Evolutionary conservation across 2,888 invertebrate species (phyloP).

Genomic region (Hipparchia sbordonii): DNA sequence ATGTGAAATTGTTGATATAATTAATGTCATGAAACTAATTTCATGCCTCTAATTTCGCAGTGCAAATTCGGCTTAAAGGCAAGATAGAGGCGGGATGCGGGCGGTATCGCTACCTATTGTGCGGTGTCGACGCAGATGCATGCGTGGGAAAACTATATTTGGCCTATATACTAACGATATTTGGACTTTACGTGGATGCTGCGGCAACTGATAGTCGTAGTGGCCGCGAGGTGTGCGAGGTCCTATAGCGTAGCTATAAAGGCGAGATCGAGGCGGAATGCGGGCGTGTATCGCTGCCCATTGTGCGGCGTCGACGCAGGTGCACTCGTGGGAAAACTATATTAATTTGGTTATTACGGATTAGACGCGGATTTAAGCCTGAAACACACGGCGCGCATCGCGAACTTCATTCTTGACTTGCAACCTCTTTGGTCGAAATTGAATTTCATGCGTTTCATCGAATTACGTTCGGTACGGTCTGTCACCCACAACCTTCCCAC

Average conservation of each 20-base stretch:
- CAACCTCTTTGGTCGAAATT: too few relatives aligned
- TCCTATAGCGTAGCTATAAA: not conserved
- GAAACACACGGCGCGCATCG: not conserved
- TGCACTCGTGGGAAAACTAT: constrained; percentile 60
- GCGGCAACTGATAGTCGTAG: too few relatives aligned
- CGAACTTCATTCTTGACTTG: too few relatives aligned
- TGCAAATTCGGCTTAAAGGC: not conserved
- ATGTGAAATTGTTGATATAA: too few relatives aligned
- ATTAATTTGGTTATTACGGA: constrained; percentile 41
- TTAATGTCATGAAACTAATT: too few relatives aligned
- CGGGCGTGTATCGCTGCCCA: constrained; percentile 48
- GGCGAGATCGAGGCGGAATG: constrained; percentile 49
- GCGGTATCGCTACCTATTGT: constrained; percentile 51
- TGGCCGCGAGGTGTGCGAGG: too few relatives aligned
- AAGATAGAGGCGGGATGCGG: constrained; percentile 51
- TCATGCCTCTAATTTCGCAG: too few relatives aligned
- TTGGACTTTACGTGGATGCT: too few relatives aligned
- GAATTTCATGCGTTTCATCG: too few relatives aligned
- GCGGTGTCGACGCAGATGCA: constrained; percentile 51
- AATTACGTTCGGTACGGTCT: too few relatives aligned
- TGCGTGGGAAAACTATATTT: constrained; percentile 58
- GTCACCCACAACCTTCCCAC: too few relatives aligned
- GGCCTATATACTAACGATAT: too few relatives aligned
- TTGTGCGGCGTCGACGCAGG: constrained; percentile 53
- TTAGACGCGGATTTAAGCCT: not conserved